A percentile compares a stretch with the other conserved stretches of the same genome.
Evolutionary conservation across 2,797 vertebrate species (phyloP).

Genomic region (Coregonus sp.): DNA sequence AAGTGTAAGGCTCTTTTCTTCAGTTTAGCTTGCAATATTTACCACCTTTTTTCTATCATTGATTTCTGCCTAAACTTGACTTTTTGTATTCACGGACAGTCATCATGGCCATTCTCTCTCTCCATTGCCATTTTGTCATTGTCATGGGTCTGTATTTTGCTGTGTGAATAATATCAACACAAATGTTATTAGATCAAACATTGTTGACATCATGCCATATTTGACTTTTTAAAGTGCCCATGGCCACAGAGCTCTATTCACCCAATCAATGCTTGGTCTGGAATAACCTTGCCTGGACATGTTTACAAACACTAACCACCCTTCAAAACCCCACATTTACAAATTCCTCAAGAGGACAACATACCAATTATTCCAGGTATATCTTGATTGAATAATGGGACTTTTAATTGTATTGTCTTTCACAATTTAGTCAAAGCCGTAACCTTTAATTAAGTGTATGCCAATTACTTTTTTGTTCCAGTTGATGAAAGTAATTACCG

Average conservation of each 20-base stretch:
- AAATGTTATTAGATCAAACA: not conserved
- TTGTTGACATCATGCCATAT: not conserved
- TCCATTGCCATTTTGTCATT: not conserved
- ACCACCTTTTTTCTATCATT: not conserved
- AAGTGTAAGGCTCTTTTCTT: not conserved
- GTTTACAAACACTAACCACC: conserved; percentile 40
- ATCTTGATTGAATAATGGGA: conserved; percentile 73
- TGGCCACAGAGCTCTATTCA: not conserved
- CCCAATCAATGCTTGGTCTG: not conserved
- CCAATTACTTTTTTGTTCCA: conserved; percentile 69
- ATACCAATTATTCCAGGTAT: conserved; percentile 64
- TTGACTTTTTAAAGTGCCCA: not conserved
- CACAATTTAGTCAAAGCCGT: conserved; percentile 72
- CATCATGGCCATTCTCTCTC: not conserved
- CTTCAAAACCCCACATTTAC: conserved; percentile 51
- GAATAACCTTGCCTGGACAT: not conserved
- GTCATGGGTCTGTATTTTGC: not conserved
- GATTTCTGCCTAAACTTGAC: not conserved
- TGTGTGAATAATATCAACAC: not conserved
- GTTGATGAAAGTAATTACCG: conserved; percentile 75
- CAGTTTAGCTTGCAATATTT: not conserved
- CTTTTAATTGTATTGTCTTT: conserved; percentile 80
- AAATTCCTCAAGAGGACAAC: conserved; percentile 55
- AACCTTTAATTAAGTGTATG: conserved; percentile 77
- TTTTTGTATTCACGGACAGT: not conserved